Base-by-base conservation (phyloP, 2,888 invertebrate species). In the Cephus pygmeus region DNA sequence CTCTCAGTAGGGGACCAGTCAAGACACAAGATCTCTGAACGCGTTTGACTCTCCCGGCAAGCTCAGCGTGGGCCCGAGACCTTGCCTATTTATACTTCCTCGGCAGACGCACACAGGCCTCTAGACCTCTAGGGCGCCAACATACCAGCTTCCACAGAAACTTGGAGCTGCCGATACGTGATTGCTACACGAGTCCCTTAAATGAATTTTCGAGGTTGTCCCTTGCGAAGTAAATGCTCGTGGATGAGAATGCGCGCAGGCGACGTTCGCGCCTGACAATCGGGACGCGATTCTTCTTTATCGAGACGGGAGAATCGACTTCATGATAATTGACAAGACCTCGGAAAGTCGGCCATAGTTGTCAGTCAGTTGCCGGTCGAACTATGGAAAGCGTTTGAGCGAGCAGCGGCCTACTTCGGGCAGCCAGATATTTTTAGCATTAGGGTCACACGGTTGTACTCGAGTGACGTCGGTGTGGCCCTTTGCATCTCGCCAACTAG, bases 31-130 rank as follows among this genome's bases (percentile, higher is more conserved):
- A 81, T 85, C 81, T 77, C 76, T 79, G 81, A 83, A 80, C 79
- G 73, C 81, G 82, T 79, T 80, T 77, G 75, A 69, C 81, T 85
- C 86, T 85, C 87, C 86, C 83, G 83, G 86, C 82, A 79, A 81
- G 86, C 88, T 88, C 84, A 83, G 86, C 87, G 85, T 87, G 87
- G 87, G 87, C 85, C 86, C 85, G 83, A 85, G 87, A 85, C 86
- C 86, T 87, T 85, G 88, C 80, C 89, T 89, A 90, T 90, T 90
- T 90, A 88, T 89, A 90, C 88, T 85, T 84, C 82, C 77, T 73
- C 69, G 31, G 35, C 76, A 69, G 69, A 69, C 69, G 31, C 75
- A 79, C 77, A 78, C 77, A 75, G 77, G 71, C 71, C 56, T 56
- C 23, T 9, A 9, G 56, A 56, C 56, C 56, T 56, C 56, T 23